phyloP scores from a whole-genome alignment of 2,888 invertebrate genomes.

The Netelia melanura region DNA sequence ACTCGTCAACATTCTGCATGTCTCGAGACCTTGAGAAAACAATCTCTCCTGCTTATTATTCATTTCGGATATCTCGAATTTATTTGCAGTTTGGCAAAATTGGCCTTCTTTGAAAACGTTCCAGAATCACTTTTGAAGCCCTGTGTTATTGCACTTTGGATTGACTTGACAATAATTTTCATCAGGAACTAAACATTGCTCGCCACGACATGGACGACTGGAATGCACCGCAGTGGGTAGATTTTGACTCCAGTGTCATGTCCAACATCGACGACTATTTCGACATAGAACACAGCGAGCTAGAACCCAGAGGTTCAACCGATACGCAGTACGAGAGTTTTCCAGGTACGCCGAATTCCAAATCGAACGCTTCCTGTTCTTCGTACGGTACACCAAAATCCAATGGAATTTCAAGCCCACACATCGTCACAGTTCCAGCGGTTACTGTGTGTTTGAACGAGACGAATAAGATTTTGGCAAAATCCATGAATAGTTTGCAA shows the following conservation, averaged over 20 bases:
- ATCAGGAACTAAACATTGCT: neutral
- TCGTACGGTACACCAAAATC: slow-evolving; percentile 29
- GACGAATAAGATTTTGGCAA: neutral
- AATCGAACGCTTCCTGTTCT: neutral
- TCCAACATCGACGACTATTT: slow-evolving; percentile 67
- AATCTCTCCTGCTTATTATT: neutral
- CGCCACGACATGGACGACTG: slow-evolving; percentile 54
- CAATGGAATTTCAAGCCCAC: neutral
- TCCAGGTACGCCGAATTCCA: slow-evolving; percentile 26
- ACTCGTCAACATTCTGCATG: neutral
- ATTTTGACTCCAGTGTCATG: slow-evolving; percentile 64
- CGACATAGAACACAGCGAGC: slow-evolving; percentile 54
- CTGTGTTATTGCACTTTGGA: neutral
- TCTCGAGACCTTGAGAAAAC: neutral
- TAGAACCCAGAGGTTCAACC: neutral
- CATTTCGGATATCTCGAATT: neutral
- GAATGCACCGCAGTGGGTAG: slow-evolving; percentile 69
- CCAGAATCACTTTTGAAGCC: neutral
- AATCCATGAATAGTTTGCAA: slow-evolving; percentile 6
- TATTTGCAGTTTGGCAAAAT: slow-evolving; percentile 32
- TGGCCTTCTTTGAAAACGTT: slow-evolving; percentile 11
- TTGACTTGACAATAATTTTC: neutral
- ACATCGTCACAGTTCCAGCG: neutral
- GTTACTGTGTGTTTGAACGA: too few species aligned
- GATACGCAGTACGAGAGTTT: slow-evolving; percentile 18